Percentiles rank a stretch among this genome's conserved stretches.
phyloP scores from a whole-genome alignment of 2,797 vertebrate species.

The Bradypodion pumilum region DNA sequence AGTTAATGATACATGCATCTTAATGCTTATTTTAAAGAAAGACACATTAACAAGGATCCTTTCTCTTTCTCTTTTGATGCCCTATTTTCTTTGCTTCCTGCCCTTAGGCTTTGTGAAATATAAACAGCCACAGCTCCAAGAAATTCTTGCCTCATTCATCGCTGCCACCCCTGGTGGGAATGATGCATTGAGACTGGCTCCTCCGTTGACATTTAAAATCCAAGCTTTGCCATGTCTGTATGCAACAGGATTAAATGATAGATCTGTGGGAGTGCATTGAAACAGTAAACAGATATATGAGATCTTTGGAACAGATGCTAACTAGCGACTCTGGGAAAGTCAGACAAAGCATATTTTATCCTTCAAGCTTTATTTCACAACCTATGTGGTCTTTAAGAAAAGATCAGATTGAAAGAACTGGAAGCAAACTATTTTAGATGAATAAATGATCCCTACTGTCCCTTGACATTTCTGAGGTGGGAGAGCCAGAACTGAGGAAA shows the following conservation, averaged over 20 bases:
- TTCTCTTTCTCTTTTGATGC: accelerated
- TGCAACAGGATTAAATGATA: constrained; percentile 25
- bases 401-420: constrained; percentile 45
- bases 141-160: not conserved
- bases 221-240: constrained; percentile 32
- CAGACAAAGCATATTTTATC: constrained; percentile 5
- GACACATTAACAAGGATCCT: not conserved
- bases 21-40: constrained; percentile 25
- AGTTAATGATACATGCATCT: constrained; percentile 4
- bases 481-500: not conserved
- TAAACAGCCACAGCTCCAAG: constrained; percentile 39
- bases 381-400: constrained; percentile 33
- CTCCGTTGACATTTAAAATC: constrained; percentile 44
- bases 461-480: constrained; percentile 26
- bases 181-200: constrained; percentile 36
- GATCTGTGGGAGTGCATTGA: constrained; percentile 50
- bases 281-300: constrained; percentile 31
- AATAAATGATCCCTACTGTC: constrained; percentile 44
- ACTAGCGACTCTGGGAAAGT: constrained; percentile 32
- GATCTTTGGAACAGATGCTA: constrained; percentile 43
- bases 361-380: constrained; percentile 29
- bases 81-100: constrained; percentile 45
- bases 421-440: constrained; percentile 36
- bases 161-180: not conserved
- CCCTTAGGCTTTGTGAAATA: constrained; percentile 45